Evolutionary conservation across 2,113 vertebrate species (phyloP), one percentile per base, ranked within the genome.

Genomic region (Channa argus): DNA sequence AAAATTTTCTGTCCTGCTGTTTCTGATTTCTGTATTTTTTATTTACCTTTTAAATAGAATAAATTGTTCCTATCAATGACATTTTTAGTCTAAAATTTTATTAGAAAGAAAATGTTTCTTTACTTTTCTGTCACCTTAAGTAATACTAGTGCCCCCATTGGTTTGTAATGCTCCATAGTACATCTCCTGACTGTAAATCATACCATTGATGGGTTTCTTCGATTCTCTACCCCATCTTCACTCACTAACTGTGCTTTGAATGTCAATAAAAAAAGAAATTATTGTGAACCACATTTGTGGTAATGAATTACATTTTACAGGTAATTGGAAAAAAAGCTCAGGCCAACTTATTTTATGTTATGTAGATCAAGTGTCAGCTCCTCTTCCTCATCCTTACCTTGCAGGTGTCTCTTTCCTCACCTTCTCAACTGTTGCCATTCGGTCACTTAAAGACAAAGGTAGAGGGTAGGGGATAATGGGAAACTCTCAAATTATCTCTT

Each of bases 371-470:
- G 47, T 13, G 8, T 53, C 50, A 53, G 69, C 61, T 79, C 47
- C 46, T 51, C 53, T 79, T 78, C 73, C 77, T 88, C 74, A 70
- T 65, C 71, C 64, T 80, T 14, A 33, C 56, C 53, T 83, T 71
- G 65, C 84, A 88, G 81, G 87, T 89, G 89, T 90, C 83, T 73
- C 69, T 63, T 86, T 67, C 77, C 65, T 93, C 85, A 86, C 90
- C 82, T 86, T 80, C 71, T 91, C 92, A 88, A 86, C 87, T 91
- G 86, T 92, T 81, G 77, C 71, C 70, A 71, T 83, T 90, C 85
- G 83, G 47, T 91, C 89, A 85, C 47, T 51, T 66, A 13, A 79
- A 53, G 69, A 87, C 74, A 83, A 80, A 86, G 62, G 59, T 71
- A 63, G 39, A 67, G 64, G 73, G 74, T 70, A 85, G 82, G 70